Base-by-base conservation (phyloP, 2,888 invertebrate species). In the Crossocerus cetratus region DNA sequence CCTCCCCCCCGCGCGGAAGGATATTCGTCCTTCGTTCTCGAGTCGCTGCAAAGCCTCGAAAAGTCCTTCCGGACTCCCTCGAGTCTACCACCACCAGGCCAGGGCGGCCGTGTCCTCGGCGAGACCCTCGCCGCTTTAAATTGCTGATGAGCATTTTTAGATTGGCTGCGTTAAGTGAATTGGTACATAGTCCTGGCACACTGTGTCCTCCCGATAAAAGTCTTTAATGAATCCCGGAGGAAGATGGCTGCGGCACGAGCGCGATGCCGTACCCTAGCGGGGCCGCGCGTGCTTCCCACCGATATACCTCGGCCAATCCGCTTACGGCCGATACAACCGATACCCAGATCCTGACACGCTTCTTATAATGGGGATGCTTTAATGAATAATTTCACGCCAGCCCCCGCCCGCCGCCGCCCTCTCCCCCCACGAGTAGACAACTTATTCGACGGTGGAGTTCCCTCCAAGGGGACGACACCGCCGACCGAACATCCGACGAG, bases 121-220 rank as follows among this genome's bases (percentile, higher is more conserved):
- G 77, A 74, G 80, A 82, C 76, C 83, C 81, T 81, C 80, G 83
- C 83, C 86, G 86, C 81, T 90, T 90, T 90, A 90, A 90, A 90
- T 89, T 90, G 89, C 90, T 89, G 90, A 90, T 90, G 89, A 90
- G 89, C 87, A 89, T 89, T 89, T 89, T 89, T 87, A 88, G 87
- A 90, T 89, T 88, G 89, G 88, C 87, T 86, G 86, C 87, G 86
- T 89, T 90, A 89, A 90, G 89, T 90, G 89, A 87, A 90, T 90
- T 90, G 90, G 87, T 89, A 89, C 87, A 89, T 87, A 85, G 86
- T 83, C 86, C 84, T 8, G 32, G 32, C 32, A 83, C 86, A 72
- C 85, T 87, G 89, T 89, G 87, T 88, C 89, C 86, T 86, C 80
- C 83, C 88, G 88, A 89, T 89, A 89, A 89, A 88, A 86, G 85